Evolutionary conservation across 2,797 vertebrate species (phyloP).

Genomic region (Sebastes itinus): DNA sequence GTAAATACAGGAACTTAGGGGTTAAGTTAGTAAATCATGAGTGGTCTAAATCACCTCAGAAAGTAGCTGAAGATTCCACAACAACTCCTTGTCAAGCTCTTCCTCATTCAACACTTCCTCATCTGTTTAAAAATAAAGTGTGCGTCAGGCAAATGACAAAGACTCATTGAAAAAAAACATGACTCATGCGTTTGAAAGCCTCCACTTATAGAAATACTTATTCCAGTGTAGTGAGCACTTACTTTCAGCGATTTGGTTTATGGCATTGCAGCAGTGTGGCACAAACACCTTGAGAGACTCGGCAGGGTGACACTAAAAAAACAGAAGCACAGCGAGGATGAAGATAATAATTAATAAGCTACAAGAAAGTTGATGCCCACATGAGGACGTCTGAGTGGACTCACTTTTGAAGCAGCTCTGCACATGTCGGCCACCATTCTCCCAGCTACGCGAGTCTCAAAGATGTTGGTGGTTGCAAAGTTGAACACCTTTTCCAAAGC

Average conservation of each 20-base stretch:
- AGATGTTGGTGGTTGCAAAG: conserved; percentile 96
- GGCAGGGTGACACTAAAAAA: conserved; percentile 90
- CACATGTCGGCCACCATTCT: conserved; percentile 98
- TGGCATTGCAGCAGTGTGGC: conserved; percentile 93
- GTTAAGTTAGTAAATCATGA: background rate
- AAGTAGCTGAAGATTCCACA: conserved; percentile 97
- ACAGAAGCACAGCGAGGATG: conserved; percentile 12
- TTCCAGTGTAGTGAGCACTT: conserved; percentile 76
- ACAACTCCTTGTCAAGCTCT: conserved; percentile 95
- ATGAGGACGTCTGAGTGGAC: background rate
- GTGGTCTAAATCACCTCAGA: conserved; percentile 89
- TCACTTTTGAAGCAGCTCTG: conserved; percentile 93
- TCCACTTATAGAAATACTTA: background rate
- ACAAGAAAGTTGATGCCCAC: background rate
- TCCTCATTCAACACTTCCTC: conserved; percentile 95
- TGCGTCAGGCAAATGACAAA: background rate
- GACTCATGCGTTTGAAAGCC: background rate
- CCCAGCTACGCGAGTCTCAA: conserved; percentile 96
- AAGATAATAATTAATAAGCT: background rate
- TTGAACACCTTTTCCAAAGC: conserved; percentile 96
- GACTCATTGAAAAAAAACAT: background rate
- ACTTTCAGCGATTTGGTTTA: conserved; percentile 94
- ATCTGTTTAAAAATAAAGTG: conserved; percentile 79
- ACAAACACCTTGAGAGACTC: conserved; percentile 94
- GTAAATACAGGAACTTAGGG: background rate